Base-by-base conservation (phyloP, 1,140 invertebrate species). In the Ceratina calcarata region DNA sequence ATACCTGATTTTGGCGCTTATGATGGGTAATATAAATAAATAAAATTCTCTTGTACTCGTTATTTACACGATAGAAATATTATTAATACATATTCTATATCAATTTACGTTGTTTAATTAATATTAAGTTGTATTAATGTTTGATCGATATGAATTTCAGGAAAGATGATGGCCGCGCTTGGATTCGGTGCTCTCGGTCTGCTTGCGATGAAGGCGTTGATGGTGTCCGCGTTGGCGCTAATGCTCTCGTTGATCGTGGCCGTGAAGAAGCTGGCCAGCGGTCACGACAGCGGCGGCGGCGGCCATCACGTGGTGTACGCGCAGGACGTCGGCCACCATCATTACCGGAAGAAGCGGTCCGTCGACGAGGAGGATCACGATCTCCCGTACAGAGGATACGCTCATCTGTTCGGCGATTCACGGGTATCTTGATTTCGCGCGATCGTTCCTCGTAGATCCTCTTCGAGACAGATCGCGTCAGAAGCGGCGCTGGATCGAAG, bases 11-110 rank as follows among this genome's bases (percentile, higher is more conserved):
- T 92, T 96, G 89, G 95, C 95, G 0, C 74, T 96, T 49, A 96
- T 96, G 95, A 96, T 96, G 93, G 96, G 95, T 80, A 95, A 94
- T 89, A 87, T n/a, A n/a, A n/a, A n/a, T n/a, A n/a, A n/a, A n/a
- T n/a, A n/a, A n/a, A n/a, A n/a, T n/a, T n/a, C n/a, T n/a, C n/a
- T n/a, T n/a, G n/a, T n/a, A n/a, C n/a, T n/a, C n/a, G n/a, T n/a
- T n/a, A n/a, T n/a, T n/a, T n/a, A n/a, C n/a, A n/a, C n/a, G n/a
- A n/a, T n/a, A n/a, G n/a, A n/a, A n/a, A n/a, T n/a, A n/a, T n/a
- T n/a, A n/a, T n/a, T n/a, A n/a, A n/a, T n/a, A n/a, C n/a, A n/a
- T n/a, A n/a, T n/a, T n/a, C n/a, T n/a, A n/a, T n/a, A n/a, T n/a
- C n/a, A n/a, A n/a, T n/a, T n/a, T n/a, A n/a, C n/a, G n/a, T n/a